These are phyloP conservation scores for Tenodera sinensis DNA, from an alignment of 2,888 invertebrate genomes.

Conservation along the genomic window DNA sequence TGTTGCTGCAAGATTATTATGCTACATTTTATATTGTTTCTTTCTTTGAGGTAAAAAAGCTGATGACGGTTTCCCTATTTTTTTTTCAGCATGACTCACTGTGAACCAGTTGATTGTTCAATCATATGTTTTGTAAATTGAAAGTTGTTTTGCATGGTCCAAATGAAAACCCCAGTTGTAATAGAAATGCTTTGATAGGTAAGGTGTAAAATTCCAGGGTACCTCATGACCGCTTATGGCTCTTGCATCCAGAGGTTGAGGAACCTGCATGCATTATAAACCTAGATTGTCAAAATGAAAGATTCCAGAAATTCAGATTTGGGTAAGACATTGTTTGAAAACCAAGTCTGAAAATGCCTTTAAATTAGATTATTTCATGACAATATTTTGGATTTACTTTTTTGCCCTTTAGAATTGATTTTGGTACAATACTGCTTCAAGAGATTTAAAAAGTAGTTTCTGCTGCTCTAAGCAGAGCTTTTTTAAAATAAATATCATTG, in stretches of 20 bases:
- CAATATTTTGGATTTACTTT: too few relatives aligned
- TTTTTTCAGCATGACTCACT: neutral
- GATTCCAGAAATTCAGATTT: neutral
- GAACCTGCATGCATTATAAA: neutral
- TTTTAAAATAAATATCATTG: too few relatives aligned
- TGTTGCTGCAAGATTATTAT: neutral
- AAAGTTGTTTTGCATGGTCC: constrained; percentile 11
- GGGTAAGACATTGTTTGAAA: neutral
- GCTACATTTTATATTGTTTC: neutral
- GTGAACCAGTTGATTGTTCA: neutral
- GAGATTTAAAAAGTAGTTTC: too few relatives aligned
- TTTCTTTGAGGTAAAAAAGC: neutral
- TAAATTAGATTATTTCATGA: too few relatives aligned
- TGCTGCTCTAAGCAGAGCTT: too few relatives aligned
- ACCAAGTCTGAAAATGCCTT: too few relatives aligned
- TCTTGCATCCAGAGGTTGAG: neutral
- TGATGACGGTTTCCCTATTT: neutral
- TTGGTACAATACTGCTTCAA: too few relatives aligned
- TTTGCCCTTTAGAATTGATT: too few relatives aligned
- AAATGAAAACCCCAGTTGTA: neutral
- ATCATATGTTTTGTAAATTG: constrained; percentile 6
- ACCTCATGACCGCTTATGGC: neutral
- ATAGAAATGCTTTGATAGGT: neutral
- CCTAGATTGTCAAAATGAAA: neutral
- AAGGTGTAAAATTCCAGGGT: neutral